Base-by-base conservation (phyloP, 2,888 invertebrate species). In the Beris chalybata region DNA sequence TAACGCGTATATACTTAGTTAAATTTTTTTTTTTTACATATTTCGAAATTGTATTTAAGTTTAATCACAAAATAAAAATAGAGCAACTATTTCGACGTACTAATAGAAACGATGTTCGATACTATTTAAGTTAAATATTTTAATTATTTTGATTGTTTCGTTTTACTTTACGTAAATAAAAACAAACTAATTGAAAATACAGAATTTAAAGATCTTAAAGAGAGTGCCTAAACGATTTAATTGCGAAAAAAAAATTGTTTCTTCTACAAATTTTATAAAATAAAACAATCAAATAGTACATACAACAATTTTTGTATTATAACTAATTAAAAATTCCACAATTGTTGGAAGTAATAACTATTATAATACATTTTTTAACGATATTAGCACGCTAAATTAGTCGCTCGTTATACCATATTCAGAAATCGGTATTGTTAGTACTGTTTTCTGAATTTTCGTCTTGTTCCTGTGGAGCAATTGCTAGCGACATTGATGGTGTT, bases 361-460 rank as follows among this genome's bases (percentile, higher is more conserved):
- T 38, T 9, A 38, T 38, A 38, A 38, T 5, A 38, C 29, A 31
- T 4, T 4, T 13, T 50, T 22, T 54, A 63, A 43, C 50, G 47
- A 56, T 45, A 67, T 75, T 75, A 79, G 78, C 80, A 81, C 81
- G 79, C 82, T 85, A 87, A 84, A 87, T 87, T 82, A 87, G 85
- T 82, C 86, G 86, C 86, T 87, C 86, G 83, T 86, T 86, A 81
- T 86, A 86, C 86, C 86, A 87, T 84, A 87, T 86, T 87, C 87
- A 87, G 84, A 86, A 85, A 82, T 86, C 87, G 76, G 82, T 82
- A 72, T 81, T 81, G 71, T 82, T 83, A 70, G 78, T 74, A 65
- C 77, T 74, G 67, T 79, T 78, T 48, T 74, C 77, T 70, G 73
- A 67, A 44, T 48, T 65, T 64, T 74, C 70, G 71, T 73, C 73